Evolutionary conservation across 1,140 invertebrate species (phyloP).

Genomic region (Dinoponera quadriceps): DNA sequence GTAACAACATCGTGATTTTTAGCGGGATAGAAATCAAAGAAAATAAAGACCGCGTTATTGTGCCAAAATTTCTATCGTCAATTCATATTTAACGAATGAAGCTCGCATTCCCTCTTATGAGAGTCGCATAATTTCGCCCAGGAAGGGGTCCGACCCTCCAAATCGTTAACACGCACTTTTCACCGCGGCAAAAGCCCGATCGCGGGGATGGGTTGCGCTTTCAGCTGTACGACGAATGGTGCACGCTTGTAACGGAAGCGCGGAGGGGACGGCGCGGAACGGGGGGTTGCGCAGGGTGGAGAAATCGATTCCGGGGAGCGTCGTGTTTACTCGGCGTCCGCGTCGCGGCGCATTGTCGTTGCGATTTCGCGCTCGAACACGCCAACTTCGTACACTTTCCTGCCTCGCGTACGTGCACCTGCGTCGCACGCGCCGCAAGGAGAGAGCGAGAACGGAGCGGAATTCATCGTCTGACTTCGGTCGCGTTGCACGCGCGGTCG

Average conservation of each 20-base stretch:
- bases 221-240: conserved; percentile 52
- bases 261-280: conserved; percentile 26
- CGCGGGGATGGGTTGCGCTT: conserved; percentile 38
- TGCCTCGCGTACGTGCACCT: conserved; percentile 3
- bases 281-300: conserved; percentile 55
- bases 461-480: background rate
- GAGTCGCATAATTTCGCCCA: background rate
- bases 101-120: background rate
- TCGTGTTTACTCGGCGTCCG: conserved; percentile 71
- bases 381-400: conserved; percentile 67
- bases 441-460: conserved; percentile 6
- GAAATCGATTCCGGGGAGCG: conserved; percentile 71
- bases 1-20: background rate
- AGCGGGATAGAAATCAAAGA: background rate
- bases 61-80: background rate
- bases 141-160: background rate
- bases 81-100: conserved; percentile 4
- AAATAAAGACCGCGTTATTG: background rate
- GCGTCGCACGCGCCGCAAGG: conserved; percentile 28
- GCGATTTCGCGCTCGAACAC: conserved; percentile 74
- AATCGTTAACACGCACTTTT: conserved; percentile 56
- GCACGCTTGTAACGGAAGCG: conserved; percentile 53
- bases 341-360: conserved; percentile 68
- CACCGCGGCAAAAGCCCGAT: background rate
- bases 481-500: too few species aligned